Evolutionary conservation across 92 coral and sea anemone species (phyloP), one percentile per base, ranked within the genome.

Genomic region (Zoanthus solanderi): DNA sequence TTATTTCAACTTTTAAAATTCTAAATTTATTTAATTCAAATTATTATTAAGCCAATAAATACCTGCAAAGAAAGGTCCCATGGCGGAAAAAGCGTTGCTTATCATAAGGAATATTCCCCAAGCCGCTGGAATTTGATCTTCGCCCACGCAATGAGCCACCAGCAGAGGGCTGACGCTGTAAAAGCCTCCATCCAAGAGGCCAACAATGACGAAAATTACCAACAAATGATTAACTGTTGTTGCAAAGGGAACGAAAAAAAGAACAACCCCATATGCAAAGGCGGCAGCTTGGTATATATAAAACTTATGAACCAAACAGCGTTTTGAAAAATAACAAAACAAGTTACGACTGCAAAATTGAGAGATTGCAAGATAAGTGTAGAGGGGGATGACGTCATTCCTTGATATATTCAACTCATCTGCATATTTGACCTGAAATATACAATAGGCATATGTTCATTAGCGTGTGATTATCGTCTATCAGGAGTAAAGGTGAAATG

Each of bases 141-240:
- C 37, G 10, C 82, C 90, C 3, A 78, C 90, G 50, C 93, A 85
- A 7, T 86, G 79, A 15, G 87, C 77, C 6, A 93, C 89, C 10
- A 93, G 61, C 30, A 93, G 54, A 14, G 95, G 77, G 23, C 72
- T 10, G 31, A 89, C 81, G 2, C 95, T 94, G 18, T 63, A 45
- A 10, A 88, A 4, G 9, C 92, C 90, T 5, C 95, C 95, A 29
- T 93, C 95, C 82, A 91, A 46, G 2, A 88, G 88, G n/a, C 93
- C 95, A 71, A 42, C 42, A 4, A 75, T 86, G 4, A 75, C 14
- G 42, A 92, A 82, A 11, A 92, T 32, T 60, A 86, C 29, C 18
- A 86, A 65, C 9, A 93, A 42, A 31, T 86, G 84, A 30, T 15
- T 46, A 42, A 72, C 84, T 6, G 92, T 69, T 30, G 78, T 74